Conservation (phyloP, 92 coral and sea anemone genomes). For the Porites lobata region DNA sequence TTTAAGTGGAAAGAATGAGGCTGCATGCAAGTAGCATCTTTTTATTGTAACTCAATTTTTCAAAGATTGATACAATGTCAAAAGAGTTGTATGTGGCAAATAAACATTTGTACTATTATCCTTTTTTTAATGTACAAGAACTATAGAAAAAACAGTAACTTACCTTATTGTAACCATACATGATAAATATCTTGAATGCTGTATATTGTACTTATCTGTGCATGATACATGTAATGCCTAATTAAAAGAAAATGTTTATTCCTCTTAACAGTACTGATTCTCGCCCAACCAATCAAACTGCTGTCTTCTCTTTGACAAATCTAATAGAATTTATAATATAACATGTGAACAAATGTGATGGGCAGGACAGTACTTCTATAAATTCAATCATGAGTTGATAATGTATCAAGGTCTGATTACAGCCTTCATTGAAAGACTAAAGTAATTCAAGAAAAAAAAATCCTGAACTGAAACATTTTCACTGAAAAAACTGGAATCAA, state of each 20-base stretch:
- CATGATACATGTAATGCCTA: constrained; percentile 35
- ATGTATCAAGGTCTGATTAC: constrained; percentile 18
- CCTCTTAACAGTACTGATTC: constrained; percentile 9
- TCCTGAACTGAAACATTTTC: constrained; percentile 27
- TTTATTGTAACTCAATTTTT: constrained; percentile 28
- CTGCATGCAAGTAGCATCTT: constrained; percentile 46
- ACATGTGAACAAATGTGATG: background rate
- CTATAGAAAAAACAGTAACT: constrained; percentile 39
- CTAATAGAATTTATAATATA: background rate
- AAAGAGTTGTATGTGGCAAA: constrained; percentile 11
- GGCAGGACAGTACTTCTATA: background rate
- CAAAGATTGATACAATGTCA: constrained; percentile 28
- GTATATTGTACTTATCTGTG: constrained; percentile 14
- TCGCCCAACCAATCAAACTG: constrained; percentile 15
- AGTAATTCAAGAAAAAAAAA: constrained; percentile 21
- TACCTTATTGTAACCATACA: constrained; percentile 18
- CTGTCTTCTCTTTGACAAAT: constrained; percentile 18
- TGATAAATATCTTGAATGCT: background rate
- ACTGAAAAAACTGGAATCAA: constrained; percentile 35
- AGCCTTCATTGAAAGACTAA: constrained; percentile 12
- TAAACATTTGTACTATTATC: constrained; percentile 10
- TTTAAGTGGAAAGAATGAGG: constrained; percentile 27
- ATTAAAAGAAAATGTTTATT: constrained; percentile 10
- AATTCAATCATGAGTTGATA: constrained; percentile 30
- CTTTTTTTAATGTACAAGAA: constrained; percentile 4